phyloP scores from a whole-genome alignment of 2,888 invertebrate species.

The Globia sparganii region DNA sequence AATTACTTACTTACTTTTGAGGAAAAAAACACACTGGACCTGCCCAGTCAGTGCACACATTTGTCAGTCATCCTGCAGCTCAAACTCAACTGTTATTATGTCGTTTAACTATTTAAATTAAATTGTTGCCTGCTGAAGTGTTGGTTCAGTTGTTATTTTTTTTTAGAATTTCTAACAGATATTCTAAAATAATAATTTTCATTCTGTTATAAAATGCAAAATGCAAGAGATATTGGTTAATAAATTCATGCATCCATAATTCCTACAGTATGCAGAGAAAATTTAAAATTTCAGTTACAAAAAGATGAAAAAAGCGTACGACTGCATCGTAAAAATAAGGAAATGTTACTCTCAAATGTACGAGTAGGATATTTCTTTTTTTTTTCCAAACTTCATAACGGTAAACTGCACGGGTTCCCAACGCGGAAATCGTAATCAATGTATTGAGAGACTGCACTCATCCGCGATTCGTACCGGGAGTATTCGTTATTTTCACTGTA shows the following conservation, averaged over 20 bases:
- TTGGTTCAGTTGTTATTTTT: conserved; percentile 6
- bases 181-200: neutral
- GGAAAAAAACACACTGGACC: neutral
- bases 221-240: conserved; percentile 25
- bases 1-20: neutral
- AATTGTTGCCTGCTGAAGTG: conserved; percentile 7
- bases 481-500: conserved; percentile 70
- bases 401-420: conserved; percentile 57
- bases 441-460: conserved; percentile 75
- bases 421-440: conserved; percentile 71
- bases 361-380: conserved; percentile 54
- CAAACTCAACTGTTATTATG: conserved; percentile 18
- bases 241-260: conserved; percentile 28
- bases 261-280: conserved; percentile 15
- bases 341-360: conserved; percentile 46
- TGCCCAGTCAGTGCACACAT: neutral
- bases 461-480: conserved; percentile 65
- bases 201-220: neutral
- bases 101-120: conserved; percentile 18
- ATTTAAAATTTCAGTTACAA: conserved; percentile 31
- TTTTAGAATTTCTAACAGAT: conserved; percentile 19
- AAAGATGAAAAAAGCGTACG: conserved; percentile 24
- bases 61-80: neutral
- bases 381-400: conserved; percentile 59
- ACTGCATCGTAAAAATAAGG: conserved; percentile 40